Evolutionary conservation across 2,797 vertebrate genomes (phyloP).

Genomic region (Pipistrellus nathusii): DNA sequence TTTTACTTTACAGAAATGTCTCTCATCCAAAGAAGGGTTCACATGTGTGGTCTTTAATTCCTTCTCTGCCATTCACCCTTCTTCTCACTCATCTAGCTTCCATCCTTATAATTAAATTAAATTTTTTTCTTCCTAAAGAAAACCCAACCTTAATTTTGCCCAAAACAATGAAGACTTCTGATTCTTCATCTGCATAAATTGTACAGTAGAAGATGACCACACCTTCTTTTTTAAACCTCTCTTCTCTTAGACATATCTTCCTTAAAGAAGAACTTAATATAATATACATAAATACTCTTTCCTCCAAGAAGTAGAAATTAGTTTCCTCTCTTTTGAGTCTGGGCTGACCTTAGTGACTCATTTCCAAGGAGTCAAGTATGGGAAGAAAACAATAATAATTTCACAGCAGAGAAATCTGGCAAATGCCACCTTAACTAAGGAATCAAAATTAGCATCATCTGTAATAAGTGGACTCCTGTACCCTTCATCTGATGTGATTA

Average conservation of each 20-base stretch:
- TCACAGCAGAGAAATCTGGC: not conserved
- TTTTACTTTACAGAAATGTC: conserved; percentile 35
- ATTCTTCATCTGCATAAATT: not conserved
- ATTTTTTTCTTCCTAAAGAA: not conserved
- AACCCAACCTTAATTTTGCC: not conserved
- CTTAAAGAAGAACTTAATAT: not conserved
- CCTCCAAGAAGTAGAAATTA: not conserved
- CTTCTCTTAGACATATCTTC: not conserved
- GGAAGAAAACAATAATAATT: not conserved
- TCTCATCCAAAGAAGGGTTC: not conserved
- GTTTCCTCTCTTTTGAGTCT: not conserved
- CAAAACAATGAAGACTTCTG: not conserved
- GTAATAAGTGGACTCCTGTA: not conserved
- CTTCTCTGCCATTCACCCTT: not conserved
- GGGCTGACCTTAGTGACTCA: not conserved
- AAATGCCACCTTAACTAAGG: not conserved
- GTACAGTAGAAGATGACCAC: not conserved
- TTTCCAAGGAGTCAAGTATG: not conserved
- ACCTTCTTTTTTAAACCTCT: not conserved
- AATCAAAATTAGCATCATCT: not conserved
- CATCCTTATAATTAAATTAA: not conserved
- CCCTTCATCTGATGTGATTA: not conserved
- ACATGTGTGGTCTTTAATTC: not conserved
- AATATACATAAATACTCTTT: not conserved
- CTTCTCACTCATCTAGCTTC: not conserved